Evolutionary conservation across 2,888 invertebrate genomes (phyloP), one percentile per base, ranked within the genome.

Genomic region (Piscicola geometra): DNA sequence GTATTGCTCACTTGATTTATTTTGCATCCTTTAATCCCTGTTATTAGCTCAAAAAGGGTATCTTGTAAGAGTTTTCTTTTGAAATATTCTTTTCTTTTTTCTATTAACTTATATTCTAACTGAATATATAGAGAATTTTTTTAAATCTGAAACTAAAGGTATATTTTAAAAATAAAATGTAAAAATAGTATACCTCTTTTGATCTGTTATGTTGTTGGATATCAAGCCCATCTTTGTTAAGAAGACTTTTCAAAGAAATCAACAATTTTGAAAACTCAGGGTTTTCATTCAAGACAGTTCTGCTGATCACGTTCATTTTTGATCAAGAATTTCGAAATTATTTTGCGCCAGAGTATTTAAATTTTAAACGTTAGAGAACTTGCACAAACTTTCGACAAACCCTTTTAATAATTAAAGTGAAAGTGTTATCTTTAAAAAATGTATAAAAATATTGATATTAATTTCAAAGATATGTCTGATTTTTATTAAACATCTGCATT

Each of bases 81-180:
- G 60, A 56, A 56, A 56, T 56, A 56, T 56, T 56, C 25, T 21
- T 18, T 56, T 56, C 60, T 18, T 25, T 56, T 56, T 56, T 25
- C 25, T 25, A 25, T 15, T 21, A 56, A 56, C 3, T 5, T 25
- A 5, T 15, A 18, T 56, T 56, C 60, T 25, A 18, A 21, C 60
- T 56, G 60, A 18, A 56, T 15, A 25, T 18, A 56, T 41, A 41
- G 15, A 41, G 5, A 41, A 41, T 41, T 5, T 9, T 41, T 41
- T 9, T 41, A 41, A 9, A 15, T 41, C 9, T 56, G 3, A 18
- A 56, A 56, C n/a, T 56, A 3, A 56, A 56, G n/a, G 5, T 15
- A 25, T 56, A 15, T 25, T 56, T 25, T 25, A 5, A 18, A 56
- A 56, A 56, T 56, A 56, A 25, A 56, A 56, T 5, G n/a, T 5